These are phyloP conservation scores for Thryonomys swinderianus DNA, from an alignment of 2,113 vertebrate species.

Conservation along the genomic window DNA sequence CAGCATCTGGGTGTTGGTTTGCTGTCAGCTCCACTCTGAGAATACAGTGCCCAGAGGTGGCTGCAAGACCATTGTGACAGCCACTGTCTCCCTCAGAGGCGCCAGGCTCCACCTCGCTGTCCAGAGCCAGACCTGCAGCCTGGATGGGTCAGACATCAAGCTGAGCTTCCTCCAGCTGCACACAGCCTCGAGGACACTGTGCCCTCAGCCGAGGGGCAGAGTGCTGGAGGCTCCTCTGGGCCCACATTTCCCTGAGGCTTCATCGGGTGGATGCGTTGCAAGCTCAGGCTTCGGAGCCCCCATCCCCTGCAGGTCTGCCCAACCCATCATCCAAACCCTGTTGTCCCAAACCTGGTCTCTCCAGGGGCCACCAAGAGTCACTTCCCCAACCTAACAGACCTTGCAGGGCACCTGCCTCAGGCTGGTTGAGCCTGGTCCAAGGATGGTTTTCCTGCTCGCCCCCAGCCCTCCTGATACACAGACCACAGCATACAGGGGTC, in stretches of 20 bases:
- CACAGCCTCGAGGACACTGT: not conserved
- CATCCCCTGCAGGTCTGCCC: not conserved
- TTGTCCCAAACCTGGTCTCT: too few relatives aligned
- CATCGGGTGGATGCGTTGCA: not conserved
- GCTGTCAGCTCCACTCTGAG: not conserved
- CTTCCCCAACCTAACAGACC: not conserved
- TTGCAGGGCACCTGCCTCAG: not conserved
- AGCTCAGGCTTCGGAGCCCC: not conserved
- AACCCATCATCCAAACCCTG: not conserved
- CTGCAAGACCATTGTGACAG: not conserved
- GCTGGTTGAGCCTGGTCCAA: not conserved
- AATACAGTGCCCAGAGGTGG: not conserved
- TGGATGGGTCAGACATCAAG: fast-evolving
- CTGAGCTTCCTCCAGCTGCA: not conserved
- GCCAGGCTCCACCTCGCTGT: not conserved
- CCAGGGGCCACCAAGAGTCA: not conserved
- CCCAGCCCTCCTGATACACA: not conserved
- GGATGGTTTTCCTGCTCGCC: not conserved
- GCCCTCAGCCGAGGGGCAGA: not conserved
- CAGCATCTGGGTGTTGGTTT: not conserved
- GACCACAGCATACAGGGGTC: too few relatives aligned
- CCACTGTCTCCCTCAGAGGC: not conserved
- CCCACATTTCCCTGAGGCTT: not conserved
- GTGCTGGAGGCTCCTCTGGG: not conserved
- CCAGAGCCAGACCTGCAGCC: not conserved